Evolutionary conservation across 2,113 vertebrate species (phyloP), one percentile per base, ranked within the genome.

Genomic region (Eolophus roseicapilla): DNA sequence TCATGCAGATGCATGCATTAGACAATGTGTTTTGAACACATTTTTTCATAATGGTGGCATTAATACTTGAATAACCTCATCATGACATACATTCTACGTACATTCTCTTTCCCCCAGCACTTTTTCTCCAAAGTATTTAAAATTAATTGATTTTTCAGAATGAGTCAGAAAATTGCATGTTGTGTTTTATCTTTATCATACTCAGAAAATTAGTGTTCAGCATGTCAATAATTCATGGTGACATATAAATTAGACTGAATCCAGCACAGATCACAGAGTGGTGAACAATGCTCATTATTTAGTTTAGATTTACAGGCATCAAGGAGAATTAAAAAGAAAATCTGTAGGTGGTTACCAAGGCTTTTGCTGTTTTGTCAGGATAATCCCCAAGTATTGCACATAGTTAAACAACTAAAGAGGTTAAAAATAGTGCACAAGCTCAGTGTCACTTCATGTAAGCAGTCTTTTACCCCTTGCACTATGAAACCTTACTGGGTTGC

Each of bases 191-290:
- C 74, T 93, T 89, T 94, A 55, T 73, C 57, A 44, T 83, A 68
- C 33, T 53, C 31, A 64, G 60, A 94, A 78, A 90, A 73, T 76
- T 25, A 65, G 47, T 88, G 71, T 50, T 88, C 25, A 62, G 17
- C 8, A 43, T 87, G 67, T 90, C 91, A 91, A 33, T 86, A 91
- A 80, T 91, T 95, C 47, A 71, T 5, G 17, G 24, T 90, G 65
- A 92, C 65, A 82, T 83, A 59, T 65, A 94, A 86, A 90, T 67
- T 75, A 73, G 77, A 64, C 44, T 85, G 95, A 80, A 76, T 80
- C 62, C 91, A 88, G 82, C 41, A 86, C 23, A 89, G 70, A 91
- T 90, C 80, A 88, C 19, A 79, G 77, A 60, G 10, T 46, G 33
- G 37, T 31, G 71, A 96, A 86, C 62, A 88, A 13, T 50, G 19